A percentile compares a stretch with the other conserved stretches of the same genome.
phyloP scores from a whole-genome alignment of 2,888 invertebrate genomes.

The Smittia aterrima region DNA sequence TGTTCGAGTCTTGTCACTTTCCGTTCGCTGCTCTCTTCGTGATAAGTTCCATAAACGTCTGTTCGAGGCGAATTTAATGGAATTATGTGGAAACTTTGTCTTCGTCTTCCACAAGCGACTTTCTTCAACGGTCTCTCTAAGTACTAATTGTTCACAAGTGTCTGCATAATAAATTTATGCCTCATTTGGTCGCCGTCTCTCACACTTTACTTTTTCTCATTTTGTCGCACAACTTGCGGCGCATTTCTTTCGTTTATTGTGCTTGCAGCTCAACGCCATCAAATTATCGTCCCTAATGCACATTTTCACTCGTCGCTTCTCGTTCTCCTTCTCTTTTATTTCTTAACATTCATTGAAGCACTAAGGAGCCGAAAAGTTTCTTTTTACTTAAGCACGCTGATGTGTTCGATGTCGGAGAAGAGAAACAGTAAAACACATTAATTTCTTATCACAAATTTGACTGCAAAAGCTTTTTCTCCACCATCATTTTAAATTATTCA shows the following conservation, averaged over 20 bases:
- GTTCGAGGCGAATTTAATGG: neutral
- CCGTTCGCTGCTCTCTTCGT: neutral
- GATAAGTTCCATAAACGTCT: neutral
- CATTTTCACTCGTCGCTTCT: slow-evolving; percentile 10
- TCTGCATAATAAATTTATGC: slow-evolving; percentile 32
- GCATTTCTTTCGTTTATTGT: slow-evolving; percentile 35
- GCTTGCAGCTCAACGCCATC: slow-evolving; percentile 10
- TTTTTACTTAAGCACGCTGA: neutral
- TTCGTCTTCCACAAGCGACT: neutral
- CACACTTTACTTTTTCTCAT: neutral
- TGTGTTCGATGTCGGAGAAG: neutral
- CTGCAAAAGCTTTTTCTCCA: slow-evolving; percentile 37
- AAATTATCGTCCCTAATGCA: slow-evolving; percentile 16
- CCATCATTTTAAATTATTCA: slow-evolving; percentile 21
- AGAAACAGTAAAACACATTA: slow-evolving; percentile 30
- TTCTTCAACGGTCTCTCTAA: neutral
- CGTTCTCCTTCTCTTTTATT: neutral
- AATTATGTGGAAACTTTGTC: slow-evolving; percentile 1
- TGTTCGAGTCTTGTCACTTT: neutral
- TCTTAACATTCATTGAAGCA: neutral
- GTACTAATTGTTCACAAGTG: slow-evolving; percentile 28
- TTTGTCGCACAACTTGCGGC: neutral
- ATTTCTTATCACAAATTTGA: slow-evolving; percentile 41
- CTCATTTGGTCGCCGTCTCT: neutral
- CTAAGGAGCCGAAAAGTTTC: neutral